Conservation (phyloP, 2,797 vertebrate species). For the Gymnopithys bicolor region DNA sequence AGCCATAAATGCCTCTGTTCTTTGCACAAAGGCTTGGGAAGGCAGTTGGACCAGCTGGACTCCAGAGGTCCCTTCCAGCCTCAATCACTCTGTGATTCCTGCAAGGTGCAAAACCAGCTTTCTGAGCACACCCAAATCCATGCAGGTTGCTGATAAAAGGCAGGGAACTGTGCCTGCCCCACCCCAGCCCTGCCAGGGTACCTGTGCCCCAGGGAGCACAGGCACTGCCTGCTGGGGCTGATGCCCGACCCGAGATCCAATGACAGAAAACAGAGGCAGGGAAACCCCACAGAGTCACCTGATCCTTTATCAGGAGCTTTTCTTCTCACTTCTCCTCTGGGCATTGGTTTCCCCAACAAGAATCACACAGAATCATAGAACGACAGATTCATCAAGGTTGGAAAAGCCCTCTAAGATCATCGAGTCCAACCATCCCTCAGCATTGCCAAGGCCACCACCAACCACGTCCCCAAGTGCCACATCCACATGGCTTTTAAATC, state of each 20-base stretch:
- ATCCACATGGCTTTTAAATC: not conserved
- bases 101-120: not conserved
- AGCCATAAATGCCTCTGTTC: not conserved
- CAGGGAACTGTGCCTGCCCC: not conserved
- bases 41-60: not conserved
- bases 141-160: not conserved
- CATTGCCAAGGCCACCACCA: not conserved
- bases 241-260: not conserved
- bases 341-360: not conserved
- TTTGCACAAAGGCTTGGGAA: not conserved
- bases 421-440: rapidly evolving
- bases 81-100: not conserved
- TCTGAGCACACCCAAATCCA: not conserved
- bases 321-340: not conserved
- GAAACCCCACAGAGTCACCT: not conserved
- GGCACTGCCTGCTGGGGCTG: not conserved
- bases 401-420: not conserved
- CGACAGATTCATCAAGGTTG: not conserved
- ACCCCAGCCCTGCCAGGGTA: not conserved
- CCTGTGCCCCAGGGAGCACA: not conserved
- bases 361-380: not conserved
- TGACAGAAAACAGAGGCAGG: not conserved
- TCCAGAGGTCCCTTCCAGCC: not conserved
- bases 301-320: not conserved
- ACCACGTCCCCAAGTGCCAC: not conserved